Evolutionary conservation across 2,888 invertebrate genomes (phyloP), one percentile per base, ranked within the genome.

Genomic region (Galerucella calmariensis): DNA sequence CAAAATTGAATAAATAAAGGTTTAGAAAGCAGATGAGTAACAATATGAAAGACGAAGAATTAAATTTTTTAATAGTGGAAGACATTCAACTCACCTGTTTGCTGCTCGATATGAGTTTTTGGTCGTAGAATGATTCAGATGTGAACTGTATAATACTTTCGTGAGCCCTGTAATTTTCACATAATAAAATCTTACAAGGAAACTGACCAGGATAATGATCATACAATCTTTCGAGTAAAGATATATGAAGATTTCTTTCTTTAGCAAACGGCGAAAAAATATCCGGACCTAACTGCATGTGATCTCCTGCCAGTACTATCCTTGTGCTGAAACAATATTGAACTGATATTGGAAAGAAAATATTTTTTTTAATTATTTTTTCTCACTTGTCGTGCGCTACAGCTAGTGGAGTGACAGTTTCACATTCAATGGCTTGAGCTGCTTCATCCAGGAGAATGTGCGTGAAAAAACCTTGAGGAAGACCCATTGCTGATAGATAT

Each of bases 391-490:
- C 90, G 76, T 91, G 92, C 3, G 95, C 94, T 73, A 95, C 84
- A 0, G 94, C 92, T 71, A 96, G 84, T 0, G 95, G 95, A 87
- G 94, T 94, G 14, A 95, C 91, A 0, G 94, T 94, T 86, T 95
- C 95, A 87, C 94, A 94, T 86, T 96, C 96, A 89, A 95, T 92
- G 0, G 95, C 94, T 85, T 96, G 95, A 0, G 95, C 95, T 0
- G 95, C 95, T 88, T 96, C 96, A 85, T 96, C 96, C 67, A 96
- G 88, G 73, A 96, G 90, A 77, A 96, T 94, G 86, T 96, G 95
- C 0, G 94, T 94, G 83, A 95, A 94, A 80, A 90, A 90, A 83
- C 93, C 93, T 86, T 90, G 90, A 6, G 91, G 90, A 58, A 94
- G 86, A 27, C 92, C 92, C 80, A 95, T 86, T 4, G 92, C 90